phyloP scores from a whole-genome alignment of 2,888 invertebrate species.

The Drosophila paracracens region DNA sequence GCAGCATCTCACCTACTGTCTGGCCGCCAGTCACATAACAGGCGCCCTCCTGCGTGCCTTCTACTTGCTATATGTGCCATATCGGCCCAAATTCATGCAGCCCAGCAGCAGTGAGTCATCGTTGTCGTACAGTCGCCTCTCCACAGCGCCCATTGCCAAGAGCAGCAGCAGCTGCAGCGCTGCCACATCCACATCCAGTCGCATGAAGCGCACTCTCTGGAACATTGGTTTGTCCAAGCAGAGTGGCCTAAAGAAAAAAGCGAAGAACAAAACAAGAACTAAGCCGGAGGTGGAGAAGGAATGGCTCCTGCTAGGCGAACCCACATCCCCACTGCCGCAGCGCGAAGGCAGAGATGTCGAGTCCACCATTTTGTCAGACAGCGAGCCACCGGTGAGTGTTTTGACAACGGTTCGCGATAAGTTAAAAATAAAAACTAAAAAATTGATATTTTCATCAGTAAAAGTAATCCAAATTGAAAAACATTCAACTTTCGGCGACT shows the following conservation, averaged over 20 bases:
- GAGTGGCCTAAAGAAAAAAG: constrained; percentile 74
- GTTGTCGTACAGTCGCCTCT: constrained; percentile 84
- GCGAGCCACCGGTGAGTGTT: constrained; percentile 81
- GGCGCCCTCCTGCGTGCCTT: constrained; percentile 82
- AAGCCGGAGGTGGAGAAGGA: constrained; percentile 84
- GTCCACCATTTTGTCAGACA: constrained; percentile 84
- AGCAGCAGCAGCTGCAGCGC: constrained; percentile 70
- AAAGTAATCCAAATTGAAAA: not conserved
- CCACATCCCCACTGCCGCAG: constrained; percentile 84
- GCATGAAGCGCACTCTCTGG: constrained; percentile 82
- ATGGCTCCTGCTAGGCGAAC: constrained; percentile 85
- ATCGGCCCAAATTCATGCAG: constrained; percentile 83
- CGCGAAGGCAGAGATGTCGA: constrained; percentile 83
- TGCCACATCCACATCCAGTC: constrained; percentile 63
- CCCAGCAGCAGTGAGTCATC: constrained; percentile 82
- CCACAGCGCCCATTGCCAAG: constrained; percentile 81
- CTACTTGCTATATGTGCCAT: constrained; percentile 84
- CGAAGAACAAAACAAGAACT: constrained; percentile 75
- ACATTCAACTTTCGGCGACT: not conserved
- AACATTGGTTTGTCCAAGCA: constrained; percentile 82
- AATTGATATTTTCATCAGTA: not conserved
- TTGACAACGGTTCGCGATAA: not conserved
- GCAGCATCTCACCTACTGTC: constrained; percentile 85
- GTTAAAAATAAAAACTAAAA: not conserved
- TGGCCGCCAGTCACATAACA: constrained; percentile 84